These are phyloP conservation scores for Pseudomyrmex sp. DNA, from an alignment of 1,140 invertebrate genomes.

Conservation along the genomic window DNA sequence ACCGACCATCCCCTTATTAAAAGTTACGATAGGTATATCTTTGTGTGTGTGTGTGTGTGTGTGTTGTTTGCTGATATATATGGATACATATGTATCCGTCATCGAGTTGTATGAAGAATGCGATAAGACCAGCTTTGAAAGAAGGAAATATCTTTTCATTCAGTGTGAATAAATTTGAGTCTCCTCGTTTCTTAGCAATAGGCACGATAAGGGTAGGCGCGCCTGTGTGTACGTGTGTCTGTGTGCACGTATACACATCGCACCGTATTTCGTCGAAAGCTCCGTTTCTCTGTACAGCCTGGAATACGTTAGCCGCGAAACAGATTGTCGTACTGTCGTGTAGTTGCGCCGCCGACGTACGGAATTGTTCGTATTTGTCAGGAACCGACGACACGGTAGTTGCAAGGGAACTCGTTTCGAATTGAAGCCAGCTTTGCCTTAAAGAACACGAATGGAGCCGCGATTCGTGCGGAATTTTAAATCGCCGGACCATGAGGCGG, in stretches of 20 bases:
- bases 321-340: slow-evolving; percentile 70
- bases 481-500: slow-evolving; percentile 43
- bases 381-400: slow-evolving; percentile 57
- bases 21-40: too few relatives aligned
- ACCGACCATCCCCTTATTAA: not conserved
- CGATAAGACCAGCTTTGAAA: not conserved
- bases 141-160: slow-evolving; percentile 22
- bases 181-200: slow-evolving; percentile 19
- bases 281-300: slow-evolving; percentile 38
- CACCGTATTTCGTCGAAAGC: slow-evolving; percentile 39
- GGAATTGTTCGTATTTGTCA: slow-evolving; percentile 78
- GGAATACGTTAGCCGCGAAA: slow-evolving; percentile 69
- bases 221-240: not conserved
- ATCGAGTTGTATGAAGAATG: not conserved
- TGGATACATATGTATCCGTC: not conserved
- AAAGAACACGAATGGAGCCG: slow-evolving; percentile 67
- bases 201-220: not conserved
- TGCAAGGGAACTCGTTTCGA: slow-evolving; percentile 38
- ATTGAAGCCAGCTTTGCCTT: slow-evolving; percentile 67
- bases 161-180: slow-evolving; percentile 54
- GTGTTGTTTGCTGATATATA: not conserved
- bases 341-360: slow-evolving; percentile 68
- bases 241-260: not conserved
- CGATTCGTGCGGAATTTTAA: slow-evolving; percentile 71
- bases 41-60: not conserved